Evolutionary conservation across 1,140 invertebrate genomes (phyloP).

Genomic region (Aricia agestis): DNA sequence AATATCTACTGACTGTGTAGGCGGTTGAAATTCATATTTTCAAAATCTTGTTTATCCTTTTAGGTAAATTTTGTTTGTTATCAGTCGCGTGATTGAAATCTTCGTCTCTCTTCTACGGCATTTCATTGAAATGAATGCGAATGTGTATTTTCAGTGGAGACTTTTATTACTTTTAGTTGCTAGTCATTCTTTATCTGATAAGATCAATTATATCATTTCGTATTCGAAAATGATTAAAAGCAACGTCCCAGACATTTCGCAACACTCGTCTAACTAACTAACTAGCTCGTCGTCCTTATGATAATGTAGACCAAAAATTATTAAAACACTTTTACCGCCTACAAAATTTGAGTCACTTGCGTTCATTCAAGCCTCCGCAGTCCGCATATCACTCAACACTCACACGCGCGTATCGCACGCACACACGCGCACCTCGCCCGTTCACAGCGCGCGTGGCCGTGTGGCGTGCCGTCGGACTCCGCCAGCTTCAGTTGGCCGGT

Average conservation of each 20-base stretch:
- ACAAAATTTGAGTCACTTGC: constrained; percentile 45
- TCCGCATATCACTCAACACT: constrained; percentile 33
- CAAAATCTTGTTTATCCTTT: too few relatives aligned
- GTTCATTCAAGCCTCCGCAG: constrained; percentile 60
- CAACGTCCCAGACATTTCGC: neutral
- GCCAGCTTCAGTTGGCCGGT: constrained; percentile 57
- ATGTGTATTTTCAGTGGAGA: neutral
- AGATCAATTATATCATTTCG: neutral
- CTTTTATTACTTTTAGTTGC: too few relatives aligned
- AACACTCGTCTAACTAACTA: neutral
- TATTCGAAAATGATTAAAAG: neutral
- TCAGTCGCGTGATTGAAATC: too few relatives aligned
- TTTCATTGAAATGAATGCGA: too few relatives aligned
- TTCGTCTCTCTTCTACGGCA: too few relatives aligned
- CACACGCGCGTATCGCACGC: constrained; percentile 31
- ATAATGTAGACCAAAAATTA: constrained; percentile 16
- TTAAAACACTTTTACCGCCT: constrained; percentile 37
- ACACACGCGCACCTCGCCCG: constrained; percentile 37
- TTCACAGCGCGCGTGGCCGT: constrained; percentile 33
- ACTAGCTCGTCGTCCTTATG: constrained; percentile 10
- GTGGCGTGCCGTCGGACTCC: neutral
- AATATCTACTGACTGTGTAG: too few relatives aligned
- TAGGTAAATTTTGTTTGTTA: too few relatives aligned
- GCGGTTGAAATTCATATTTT: too few relatives aligned
- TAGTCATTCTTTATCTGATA: neutral